Conservation (phyloP, 2,113 vertebrate species). For the Bos indicus region DNA sequence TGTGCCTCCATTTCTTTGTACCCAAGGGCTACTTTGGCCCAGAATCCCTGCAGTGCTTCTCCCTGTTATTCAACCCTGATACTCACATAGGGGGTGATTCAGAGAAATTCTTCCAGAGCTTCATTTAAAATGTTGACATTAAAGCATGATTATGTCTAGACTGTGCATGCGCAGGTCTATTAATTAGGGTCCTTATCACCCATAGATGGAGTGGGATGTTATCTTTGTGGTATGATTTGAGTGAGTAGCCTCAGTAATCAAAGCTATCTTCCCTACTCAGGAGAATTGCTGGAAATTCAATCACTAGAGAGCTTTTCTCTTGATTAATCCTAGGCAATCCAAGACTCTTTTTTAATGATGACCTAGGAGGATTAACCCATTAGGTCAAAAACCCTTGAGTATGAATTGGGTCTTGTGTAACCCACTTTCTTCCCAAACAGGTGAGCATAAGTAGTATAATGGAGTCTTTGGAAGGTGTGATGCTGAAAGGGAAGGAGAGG, state of each 20-base stretch:
- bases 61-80: not conserved
- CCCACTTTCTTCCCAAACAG: constrained; percentile 6
- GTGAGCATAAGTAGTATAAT: not conserved
- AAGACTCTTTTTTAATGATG: constrained; percentile 33
- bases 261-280: constrained; percentile 23
- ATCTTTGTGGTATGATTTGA: constrained; percentile 29
- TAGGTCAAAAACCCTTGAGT: constrained; percentile 16
- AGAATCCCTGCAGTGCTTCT: not conserved
- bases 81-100: not conserved
- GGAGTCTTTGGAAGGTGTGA: not conserved
- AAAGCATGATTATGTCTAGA: constrained; percentile 30
- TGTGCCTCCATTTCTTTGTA: not conserved
- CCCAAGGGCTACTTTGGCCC: not conserved
- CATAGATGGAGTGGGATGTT: not conserved
- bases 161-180: not conserved
- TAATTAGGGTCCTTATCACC: constrained; percentile 29
- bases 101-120: constrained; percentile 3
- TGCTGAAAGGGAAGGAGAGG: not conserved
- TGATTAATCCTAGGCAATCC: constrained; percentile 7
- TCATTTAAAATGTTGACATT: constrained; percentile 33
- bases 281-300: not conserved
- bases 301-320: constrained; percentile 30
- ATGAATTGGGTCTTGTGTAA: constrained; percentile 19
- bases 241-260: not conserved
- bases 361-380: not conserved